Percentiles rank a stretch among this genome's conserved stretches.
These are phyloP conservation scores for Mionectes olivaceus DNA, from an alignment of 2,797 vertebrate species.

Conservation along the genomic window DNA sequence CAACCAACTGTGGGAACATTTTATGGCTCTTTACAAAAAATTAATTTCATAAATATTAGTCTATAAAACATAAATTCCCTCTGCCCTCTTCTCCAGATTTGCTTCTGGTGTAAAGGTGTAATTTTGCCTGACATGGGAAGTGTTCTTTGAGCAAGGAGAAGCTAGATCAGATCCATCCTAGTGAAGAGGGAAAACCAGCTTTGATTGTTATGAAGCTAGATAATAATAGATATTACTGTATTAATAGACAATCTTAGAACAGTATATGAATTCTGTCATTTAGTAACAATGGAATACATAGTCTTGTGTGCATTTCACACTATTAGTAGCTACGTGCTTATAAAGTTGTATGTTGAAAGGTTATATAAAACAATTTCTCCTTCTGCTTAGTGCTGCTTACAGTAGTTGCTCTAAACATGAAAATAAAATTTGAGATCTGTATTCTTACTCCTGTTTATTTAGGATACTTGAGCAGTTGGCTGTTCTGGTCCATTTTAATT, in stretches of 20 bases:
- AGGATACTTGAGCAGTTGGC: neutral
- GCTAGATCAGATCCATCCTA: neutral
- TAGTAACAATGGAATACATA: neutral
- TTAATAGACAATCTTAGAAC: neutral
- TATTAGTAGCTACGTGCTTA: neutral
- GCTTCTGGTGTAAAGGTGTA: constrained; percentile 7
- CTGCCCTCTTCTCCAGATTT: neutral
- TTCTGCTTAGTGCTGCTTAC: neutral
- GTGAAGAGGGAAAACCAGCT: neutral
- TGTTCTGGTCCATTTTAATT: neutral
- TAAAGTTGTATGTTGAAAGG: neutral
- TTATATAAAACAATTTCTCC: neutral
- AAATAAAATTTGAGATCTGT: neutral
- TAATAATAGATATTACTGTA: neutral
- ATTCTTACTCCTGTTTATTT: neutral
- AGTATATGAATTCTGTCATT: neutral
- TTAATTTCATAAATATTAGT: constrained; percentile 49
- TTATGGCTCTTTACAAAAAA: constrained; percentile 34
- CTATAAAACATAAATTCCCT: constrained; percentile 43
- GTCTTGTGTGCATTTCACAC: neutral
- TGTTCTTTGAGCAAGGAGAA: neutral
- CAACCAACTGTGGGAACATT: constrained; percentile 51
- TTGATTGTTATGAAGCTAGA: neutral
- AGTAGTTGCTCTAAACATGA: neutral
- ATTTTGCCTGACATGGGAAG: neutral